phyloP scores from a whole-genome alignment of 2,888 invertebrate species.

The Caenorhabditis plicata region DNA sequence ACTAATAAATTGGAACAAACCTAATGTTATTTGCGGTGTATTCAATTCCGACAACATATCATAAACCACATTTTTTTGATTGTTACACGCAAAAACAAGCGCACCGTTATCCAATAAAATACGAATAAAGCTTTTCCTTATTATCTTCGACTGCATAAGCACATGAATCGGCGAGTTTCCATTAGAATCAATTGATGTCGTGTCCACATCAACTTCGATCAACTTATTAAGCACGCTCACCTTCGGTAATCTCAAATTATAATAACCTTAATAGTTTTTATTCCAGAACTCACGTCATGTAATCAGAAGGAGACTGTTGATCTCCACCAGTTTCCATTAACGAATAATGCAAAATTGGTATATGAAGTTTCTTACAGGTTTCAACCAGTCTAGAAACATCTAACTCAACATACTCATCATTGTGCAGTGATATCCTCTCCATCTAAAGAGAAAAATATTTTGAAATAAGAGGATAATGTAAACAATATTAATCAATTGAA shows the following conservation, averaged over 20 bases:
- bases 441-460: background rate
- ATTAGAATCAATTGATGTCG: conserved; percentile 22
- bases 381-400: conserved; percentile 8
- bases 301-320: background rate
- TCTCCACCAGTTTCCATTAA: conserved; percentile 14
- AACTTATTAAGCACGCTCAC: conserved; percentile 16
- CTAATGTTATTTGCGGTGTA: background rate
- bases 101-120: conserved; percentile 34
- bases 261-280: no score
- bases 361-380: conserved; percentile 7
- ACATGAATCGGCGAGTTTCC: conserved; percentile 49
- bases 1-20: conserved; percentile 9
- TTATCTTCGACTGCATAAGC: conserved; percentile 19
- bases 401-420: background rate
- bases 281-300: no score
- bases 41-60: conserved; percentile 20
- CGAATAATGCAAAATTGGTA: conserved; percentile 30
- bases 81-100: conserved; percentile 37
- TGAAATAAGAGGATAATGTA: background rate
- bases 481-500: conserved; percentile 46
- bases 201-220: conserved; percentile 33
- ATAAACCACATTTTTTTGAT: conserved; percentile 31
- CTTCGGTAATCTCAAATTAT: no score
- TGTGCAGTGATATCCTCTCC: conserved; percentile 12
- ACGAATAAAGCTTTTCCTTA: conserved; percentile 32